phyloP scores from a whole-genome alignment of 2,113 vertebrate species.

The Nothobranchius furzeri region DNA sequence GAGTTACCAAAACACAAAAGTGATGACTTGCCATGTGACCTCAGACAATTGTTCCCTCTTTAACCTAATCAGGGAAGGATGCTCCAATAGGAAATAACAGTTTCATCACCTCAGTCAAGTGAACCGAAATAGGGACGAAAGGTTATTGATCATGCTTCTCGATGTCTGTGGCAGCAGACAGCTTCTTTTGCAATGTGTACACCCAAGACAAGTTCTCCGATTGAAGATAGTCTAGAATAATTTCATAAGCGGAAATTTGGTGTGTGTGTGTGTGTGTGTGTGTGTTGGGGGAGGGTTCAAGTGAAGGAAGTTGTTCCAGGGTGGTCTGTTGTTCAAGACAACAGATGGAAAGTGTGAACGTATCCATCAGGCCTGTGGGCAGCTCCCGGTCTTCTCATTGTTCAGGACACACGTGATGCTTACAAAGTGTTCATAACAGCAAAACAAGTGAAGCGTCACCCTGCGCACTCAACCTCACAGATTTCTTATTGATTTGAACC shows the following conservation, averaged over 20 bases:
- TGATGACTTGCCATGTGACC: slow-evolving; percentile 23
- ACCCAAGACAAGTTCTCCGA: not conserved
- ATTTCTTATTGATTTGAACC: slow-evolving; percentile 48
- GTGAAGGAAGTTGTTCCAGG: slow-evolving; percentile 64
- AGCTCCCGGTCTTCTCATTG: slow-evolving; percentile 32
- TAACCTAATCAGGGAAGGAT: slow-evolving; percentile 14
- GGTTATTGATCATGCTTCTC: slow-evolving; percentile 25
- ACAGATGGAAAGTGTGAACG: slow-evolving; percentile 74
- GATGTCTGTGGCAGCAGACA: slow-evolving; percentile 26
- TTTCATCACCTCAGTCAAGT: slow-evolving; percentile 16
- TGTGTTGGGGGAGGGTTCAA: slow-evolving; percentile 60
- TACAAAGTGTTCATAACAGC: slow-evolving; percentile 7
- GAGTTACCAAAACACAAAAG: not conserved
- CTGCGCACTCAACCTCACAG: slow-evolving; percentile 12
- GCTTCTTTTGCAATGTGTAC: not conserved
- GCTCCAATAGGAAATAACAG: slow-evolving; percentile 18
- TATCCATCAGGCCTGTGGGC: slow-evolving; percentile 49
- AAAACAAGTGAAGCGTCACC: slow-evolving; percentile 16
- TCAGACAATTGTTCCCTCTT: slow-evolving; percentile 12
- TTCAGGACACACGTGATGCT: slow-evolving; percentile 1
- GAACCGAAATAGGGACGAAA: slow-evolving; percentile 16
- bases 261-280: slow-evolving; percentile 13
- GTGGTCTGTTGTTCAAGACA: slow-evolving; percentile 70
- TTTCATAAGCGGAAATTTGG: not conserved
- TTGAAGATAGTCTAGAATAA: not conserved